phyloP scores from a whole-genome alignment of 2,113 vertebrate genomes.

The Stegastes partitus region DNA sequence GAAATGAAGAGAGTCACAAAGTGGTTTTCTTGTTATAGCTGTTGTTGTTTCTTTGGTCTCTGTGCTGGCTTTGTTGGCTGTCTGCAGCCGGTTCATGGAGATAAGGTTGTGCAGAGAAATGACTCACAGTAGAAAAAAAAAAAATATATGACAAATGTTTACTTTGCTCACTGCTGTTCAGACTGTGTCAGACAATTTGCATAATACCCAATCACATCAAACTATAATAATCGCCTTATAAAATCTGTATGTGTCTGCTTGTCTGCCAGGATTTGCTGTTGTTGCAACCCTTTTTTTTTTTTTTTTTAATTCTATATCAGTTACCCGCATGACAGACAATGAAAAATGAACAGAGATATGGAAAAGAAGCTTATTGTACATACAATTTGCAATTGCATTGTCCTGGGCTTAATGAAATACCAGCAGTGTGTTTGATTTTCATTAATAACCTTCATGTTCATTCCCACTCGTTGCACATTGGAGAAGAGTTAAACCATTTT shows the following conservation, averaged over 20 bases:
- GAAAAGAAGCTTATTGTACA: conserved; percentile 53
- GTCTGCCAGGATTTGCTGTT: conserved; percentile 29
- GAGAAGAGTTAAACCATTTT: conserved; percentile 62
- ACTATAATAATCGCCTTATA: conserved; percentile 67
- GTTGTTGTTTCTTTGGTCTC: conserved; percentile 54
- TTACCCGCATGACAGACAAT: conserved; percentile 6
- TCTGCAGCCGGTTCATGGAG: conserved; percentile 58
- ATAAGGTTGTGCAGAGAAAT: conserved; percentile 64
- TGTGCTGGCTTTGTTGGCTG: conserved; percentile 54
- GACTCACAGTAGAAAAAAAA: conserved; percentile 15
- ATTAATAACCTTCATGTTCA: conserved; percentile 66
- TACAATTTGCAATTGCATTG: conserved; percentile 56
- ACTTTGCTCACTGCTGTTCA: conserved; percentile 38
- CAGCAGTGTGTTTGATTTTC: conserved; percentile 63
- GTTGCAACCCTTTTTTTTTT: neutral
- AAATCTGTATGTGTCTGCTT: conserved; percentile 64
- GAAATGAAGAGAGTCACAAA: conserved; percentile 46
- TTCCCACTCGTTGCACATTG: conserved; percentile 62
- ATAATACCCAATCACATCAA: conserved; percentile 76
- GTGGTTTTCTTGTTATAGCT: conserved; percentile 47
- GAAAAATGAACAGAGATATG: conserved; percentile 33
- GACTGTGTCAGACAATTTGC: conserved; percentile 50
- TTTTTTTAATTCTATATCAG: conserved; percentile 7
- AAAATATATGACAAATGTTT: conserved; percentile 43
- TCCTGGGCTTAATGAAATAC: conserved; percentile 66